A percentile compares a stretch with the other conserved stretches of the same genome.
Evolutionary conservation across 2,888 invertebrate species (phyloP).

Genomic region (Alcis repandata): DNA sequence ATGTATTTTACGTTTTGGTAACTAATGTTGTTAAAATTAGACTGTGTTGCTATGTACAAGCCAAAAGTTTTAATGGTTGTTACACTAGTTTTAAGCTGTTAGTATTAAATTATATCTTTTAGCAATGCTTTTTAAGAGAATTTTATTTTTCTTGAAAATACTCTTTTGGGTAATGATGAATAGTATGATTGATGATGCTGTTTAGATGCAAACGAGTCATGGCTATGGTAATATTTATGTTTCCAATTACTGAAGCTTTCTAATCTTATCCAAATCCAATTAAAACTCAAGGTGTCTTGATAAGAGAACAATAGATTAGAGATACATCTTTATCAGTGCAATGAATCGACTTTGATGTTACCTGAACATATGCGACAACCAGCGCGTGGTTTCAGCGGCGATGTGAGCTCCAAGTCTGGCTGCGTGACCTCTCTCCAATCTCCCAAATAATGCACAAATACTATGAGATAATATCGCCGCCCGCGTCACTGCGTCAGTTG

Average conservation of each 20-base stretch:
- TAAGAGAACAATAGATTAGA: constrained; percentile 47
- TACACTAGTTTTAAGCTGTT: neutral
- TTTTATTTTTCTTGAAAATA: too few species aligned
- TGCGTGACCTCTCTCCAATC: constrained; percentile 92
- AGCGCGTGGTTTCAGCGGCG: constrained; percentile 94
- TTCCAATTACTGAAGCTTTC: constrained; percentile 31
- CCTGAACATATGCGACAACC: constrained; percentile 96
- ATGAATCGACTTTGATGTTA: constrained; percentile 61
- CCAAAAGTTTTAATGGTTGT: neutral
- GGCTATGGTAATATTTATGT: constrained; percentile 12
- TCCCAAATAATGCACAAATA: constrained; percentile 94
- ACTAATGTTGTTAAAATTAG: too few species aligned
- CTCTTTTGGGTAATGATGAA: neutral
- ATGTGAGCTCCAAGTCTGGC: constrained; percentile 93
- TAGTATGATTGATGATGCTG: constrained; percentile 19
- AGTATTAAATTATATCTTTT: too few species aligned
- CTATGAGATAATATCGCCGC: constrained; percentile 93
- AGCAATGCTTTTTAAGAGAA: too few species aligned
- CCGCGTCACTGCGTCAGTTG: constrained; percentile 88
- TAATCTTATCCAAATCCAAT: constrained; percentile 66
- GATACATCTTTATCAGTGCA: constrained; percentile 25
- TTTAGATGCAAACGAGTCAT: constrained; percentile 16
- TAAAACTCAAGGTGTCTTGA: constrained; percentile 62
- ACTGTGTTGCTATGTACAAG: too few species aligned
- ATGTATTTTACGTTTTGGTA: constrained; percentile 12